A percentile compares a stretch with the other conserved stretches of the same genome.
Conservation (phyloP, 2,888 invertebrate genomes). For the Azorinus chamasolen region DNA sequence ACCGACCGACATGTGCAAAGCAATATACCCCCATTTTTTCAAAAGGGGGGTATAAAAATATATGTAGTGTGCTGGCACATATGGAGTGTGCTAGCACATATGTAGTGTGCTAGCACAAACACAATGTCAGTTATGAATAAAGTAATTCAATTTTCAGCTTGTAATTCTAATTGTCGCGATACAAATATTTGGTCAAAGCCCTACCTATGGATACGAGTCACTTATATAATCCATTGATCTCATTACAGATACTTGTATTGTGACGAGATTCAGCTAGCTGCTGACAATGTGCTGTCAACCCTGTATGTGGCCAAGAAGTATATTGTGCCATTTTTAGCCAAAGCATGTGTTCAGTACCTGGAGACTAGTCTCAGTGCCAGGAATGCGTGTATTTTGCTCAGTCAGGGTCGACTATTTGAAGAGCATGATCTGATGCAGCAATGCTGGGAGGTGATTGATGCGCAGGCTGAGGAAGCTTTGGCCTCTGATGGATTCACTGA, state of each 20-base stretch:
- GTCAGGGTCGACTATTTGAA: conserved; percentile 98
- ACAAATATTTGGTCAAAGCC: no score
- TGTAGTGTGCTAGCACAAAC: no score
- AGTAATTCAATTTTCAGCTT: no score
- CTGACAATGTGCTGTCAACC: conserved; percentile 97
- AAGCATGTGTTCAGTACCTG: conserved; percentile 97
- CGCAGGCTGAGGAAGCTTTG: conserved; percentile 98
- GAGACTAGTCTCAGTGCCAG: conserved; percentile 98
- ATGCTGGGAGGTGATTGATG: conserved; percentile 93
- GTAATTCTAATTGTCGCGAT: no score
- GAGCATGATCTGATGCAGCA: conserved; percentile 98
- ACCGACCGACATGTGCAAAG: no score
- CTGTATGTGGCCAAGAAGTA: conserved; percentile 99
- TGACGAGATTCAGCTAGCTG: conserved; percentile 98
- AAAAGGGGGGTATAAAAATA: no score
- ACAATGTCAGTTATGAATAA: no score
- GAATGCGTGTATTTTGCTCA: conserved; percentile 97
- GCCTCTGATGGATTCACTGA: conserved; percentile 98
- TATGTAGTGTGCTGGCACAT: no score
- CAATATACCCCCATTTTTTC: no score
- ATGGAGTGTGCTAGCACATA: no score
- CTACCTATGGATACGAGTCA: no score
- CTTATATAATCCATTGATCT: no score
- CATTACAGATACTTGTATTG: conserved; percentile 96
- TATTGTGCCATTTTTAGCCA: conserved; percentile 97